Percentiles rank a stretch among this genome's conserved stretches.
These are phyloP conservation scores for Bilobella aurantiaca DNA, from an alignment of 1,140 invertebrate species.

Conservation along the genomic window DNA sequence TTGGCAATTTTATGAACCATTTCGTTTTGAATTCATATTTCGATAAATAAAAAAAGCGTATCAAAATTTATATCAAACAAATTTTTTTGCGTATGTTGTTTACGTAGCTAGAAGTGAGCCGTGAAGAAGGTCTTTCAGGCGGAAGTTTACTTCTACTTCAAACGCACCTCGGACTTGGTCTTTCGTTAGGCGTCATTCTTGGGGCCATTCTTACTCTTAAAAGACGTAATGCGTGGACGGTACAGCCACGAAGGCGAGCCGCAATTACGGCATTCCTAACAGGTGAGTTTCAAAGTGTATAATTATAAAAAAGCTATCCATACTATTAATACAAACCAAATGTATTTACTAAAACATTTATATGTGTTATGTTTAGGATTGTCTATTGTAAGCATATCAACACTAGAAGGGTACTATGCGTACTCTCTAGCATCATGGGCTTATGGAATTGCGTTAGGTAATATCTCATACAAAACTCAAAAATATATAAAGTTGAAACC, in stretches of 20 bases:
- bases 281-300: too few species aligned
- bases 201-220: conserved; percentile 34
- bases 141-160: conserved; percentile 30
- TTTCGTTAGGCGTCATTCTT: conserved; percentile 30
- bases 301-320: too few species aligned
- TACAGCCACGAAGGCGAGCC: neutral
- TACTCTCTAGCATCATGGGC: conserved; percentile 41
- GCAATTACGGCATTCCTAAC: conserved; percentile 17
- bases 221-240: conserved; percentile 1
- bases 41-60: neutral
- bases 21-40: neutral
- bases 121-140: conserved; percentile 25
- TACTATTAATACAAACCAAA: too few species aligned
- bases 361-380: conserved; percentile 20
- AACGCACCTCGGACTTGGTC: conserved; percentile 29
- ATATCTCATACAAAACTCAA: too few species aligned
- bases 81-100: neutral
- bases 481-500: neutral
- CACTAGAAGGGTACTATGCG: conserved; percentile 54
- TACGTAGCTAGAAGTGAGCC: neutral
- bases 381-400: conserved; percentile 33
- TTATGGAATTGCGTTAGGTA: conserved; percentile 34
- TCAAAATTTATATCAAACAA: too few species aligned
- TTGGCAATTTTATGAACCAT: neutral
- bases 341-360: too few species aligned